Percentiles rank a stretch among this genome's conserved stretches.
Conservation (phyloP, 2,113 vertebrate genomes). For the Peromyscus californicus region DNA sequence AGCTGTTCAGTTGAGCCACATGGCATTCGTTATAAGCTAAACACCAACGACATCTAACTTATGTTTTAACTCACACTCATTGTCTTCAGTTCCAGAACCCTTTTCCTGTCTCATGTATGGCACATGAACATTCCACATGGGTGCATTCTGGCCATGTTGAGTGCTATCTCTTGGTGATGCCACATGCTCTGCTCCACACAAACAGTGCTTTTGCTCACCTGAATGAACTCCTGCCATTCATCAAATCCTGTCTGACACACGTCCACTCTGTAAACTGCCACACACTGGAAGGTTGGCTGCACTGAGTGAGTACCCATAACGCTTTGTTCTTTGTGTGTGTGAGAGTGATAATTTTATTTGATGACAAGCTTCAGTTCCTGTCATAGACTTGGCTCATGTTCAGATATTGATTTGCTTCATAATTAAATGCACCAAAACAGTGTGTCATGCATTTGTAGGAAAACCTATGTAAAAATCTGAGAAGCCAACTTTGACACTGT, state of each 20-base stretch:
- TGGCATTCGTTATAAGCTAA: fast-evolving
- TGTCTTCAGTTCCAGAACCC: neutral
- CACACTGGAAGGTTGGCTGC: neutral
- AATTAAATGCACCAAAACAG: slow-evolving; percentile 26
- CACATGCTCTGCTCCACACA: neutral
- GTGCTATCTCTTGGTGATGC: neutral
- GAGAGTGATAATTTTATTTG: neutral
- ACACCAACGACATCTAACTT: neutral
- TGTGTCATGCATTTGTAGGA: slow-evolving; percentile 18
- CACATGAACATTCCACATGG: neutral
- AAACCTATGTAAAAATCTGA: neutral
- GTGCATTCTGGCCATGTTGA: neutral
- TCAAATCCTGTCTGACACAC: slow-evolving; percentile 3
- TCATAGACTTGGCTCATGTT: neutral
- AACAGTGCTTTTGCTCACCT: neutral
- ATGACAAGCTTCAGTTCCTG: slow-evolving; percentile 2
- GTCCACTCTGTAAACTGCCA: neutral
- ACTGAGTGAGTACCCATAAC: neutral
- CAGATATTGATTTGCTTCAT: neutral
- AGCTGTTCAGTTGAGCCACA: neutral
- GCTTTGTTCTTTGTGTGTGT: neutral
- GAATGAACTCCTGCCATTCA: neutral
- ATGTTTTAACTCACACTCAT: neutral
- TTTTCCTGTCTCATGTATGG: neutral
- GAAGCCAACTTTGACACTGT: neutral